Percentiles rank a stretch among this genome's conserved stretches.
These are phyloP conservation scores for Paralichthys olivaceus DNA, from an alignment of 2,113 vertebrate species.

Conservation along the genomic window DNA sequence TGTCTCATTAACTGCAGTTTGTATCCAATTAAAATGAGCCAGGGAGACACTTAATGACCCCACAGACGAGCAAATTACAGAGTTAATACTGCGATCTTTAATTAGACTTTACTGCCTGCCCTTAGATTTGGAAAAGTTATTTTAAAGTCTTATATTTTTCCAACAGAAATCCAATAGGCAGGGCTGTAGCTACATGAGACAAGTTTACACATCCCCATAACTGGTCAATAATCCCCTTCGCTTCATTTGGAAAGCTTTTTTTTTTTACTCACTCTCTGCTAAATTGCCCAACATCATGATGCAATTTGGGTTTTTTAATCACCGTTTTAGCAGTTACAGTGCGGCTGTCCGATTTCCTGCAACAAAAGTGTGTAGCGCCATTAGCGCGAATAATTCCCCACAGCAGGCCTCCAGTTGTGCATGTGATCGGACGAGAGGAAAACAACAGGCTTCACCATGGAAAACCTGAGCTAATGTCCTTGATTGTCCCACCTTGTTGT, in stretches of 20 bases:
- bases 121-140: constrained; percentile 65
- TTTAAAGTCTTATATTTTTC: constrained; percentile 69
- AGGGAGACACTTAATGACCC: constrained; percentile 73
- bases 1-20: constrained; percentile 81
- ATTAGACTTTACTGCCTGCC: constrained; percentile 78
- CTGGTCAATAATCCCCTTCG: constrained; percentile 64
- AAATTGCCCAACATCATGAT: constrained; percentile 83
- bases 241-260: constrained; percentile 62
- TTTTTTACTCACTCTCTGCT: constrained; percentile 20
- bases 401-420: constrained; percentile 83
- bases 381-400: constrained; percentile 84
- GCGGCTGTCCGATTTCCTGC: constrained; percentile 84
- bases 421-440: constrained; percentile 70
- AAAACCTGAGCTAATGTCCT: constrained; percentile 77
- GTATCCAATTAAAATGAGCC: constrained; percentile 73
- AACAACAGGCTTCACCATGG: constrained; percentile 72
- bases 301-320: constrained; percentile 85
- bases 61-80: constrained; percentile 79
- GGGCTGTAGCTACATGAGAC: constrained; percentile 34
- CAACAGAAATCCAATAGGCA: constrained; percentile 40
- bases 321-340: constrained; percentile 83
- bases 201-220: constrained; percentile 68
- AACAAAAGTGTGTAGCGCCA: constrained; percentile 83
- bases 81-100: constrained; percentile 78
- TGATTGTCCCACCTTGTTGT: constrained; percentile 70